These are phyloP conservation scores for Melipona bicolor DNA, from an alignment of 2,888 invertebrate genomes.

Conservation along the genomic window DNA sequence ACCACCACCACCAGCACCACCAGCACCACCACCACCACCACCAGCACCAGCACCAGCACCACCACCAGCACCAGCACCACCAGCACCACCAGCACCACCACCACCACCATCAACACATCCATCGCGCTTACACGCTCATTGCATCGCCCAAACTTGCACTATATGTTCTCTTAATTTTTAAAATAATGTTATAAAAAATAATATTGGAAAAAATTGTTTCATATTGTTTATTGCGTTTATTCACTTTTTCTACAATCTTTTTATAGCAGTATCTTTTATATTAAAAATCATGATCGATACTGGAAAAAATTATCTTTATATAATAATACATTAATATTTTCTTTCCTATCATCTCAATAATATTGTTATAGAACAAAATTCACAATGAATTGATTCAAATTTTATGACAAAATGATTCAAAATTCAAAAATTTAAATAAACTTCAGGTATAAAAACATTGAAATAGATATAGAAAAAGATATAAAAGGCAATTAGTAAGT, in stretches of 20 bases:
- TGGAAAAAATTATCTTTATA: not conserved
- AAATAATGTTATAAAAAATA: slow-evolving; percentile 20
- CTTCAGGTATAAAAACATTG: not conserved
- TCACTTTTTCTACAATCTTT: not conserved
- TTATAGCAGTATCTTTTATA: not conserved
- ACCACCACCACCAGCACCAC: slow-evolving; percentile 65
- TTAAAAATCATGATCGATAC: not conserved
- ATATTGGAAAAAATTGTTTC: not conserved
- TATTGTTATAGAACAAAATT: not conserved
- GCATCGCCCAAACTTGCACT: slow-evolving; percentile 82
- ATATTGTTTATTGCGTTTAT: slow-evolving; percentile 3
- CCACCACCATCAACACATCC: slow-evolving; percentile 70
- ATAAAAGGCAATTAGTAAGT: not conserved
- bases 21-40: slow-evolving; percentile 65
- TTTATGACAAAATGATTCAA: too few species aligned
- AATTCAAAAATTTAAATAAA: not conserved
- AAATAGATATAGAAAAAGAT: not conserved
- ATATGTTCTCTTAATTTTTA: slow-evolving; percentile 83
- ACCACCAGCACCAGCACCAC: slow-evolving; percentile 66
- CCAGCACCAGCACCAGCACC: slow-evolving; percentile 1
- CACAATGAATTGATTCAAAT: too few species aligned
- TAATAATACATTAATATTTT: not conserved
- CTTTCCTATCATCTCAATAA: not conserved
- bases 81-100: slow-evolving; percentile 68
- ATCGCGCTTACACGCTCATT: slow-evolving; percentile 78